Evolutionary conservation across 2,113 vertebrate species (phyloP).

Genomic region (Peromyscus maniculatus): DNA sequence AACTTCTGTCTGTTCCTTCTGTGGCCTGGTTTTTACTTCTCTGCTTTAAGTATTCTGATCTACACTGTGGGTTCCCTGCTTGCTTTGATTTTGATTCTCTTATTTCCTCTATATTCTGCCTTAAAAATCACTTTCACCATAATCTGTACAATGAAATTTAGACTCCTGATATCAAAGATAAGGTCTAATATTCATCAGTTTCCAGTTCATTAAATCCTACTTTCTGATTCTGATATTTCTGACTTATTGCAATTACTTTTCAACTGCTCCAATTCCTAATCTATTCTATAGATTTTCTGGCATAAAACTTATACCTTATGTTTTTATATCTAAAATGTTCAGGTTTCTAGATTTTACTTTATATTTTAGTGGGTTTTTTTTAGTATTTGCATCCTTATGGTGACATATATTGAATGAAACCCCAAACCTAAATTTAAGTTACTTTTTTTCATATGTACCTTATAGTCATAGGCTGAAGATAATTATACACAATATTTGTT

Average conservation of each 20-base stretch:
- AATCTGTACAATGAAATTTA: background rate
- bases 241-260: background rate
- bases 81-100: background rate
- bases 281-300: slow-evolving; percentile 6
- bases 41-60: background rate
- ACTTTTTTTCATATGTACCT: background rate
- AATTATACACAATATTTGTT: background rate
- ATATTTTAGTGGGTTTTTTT: background rate
- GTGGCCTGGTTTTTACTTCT: background rate
- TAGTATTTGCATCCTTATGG: background rate
- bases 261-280: background rate
- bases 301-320: background rate
- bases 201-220: background rate
- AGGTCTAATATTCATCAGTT: background rate
- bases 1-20: background rate
- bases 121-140: background rate
- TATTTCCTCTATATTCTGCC: background rate
- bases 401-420: background rate
- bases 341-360: background rate
- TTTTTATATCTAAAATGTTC: background rate
- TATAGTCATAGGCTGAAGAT: background rate
- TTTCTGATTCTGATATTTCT: background rate
- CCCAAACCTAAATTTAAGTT: background rate
- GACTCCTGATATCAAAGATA: background rate
- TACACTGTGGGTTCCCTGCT: background rate